These are phyloP conservation scores for Zosterops lateralis DNA, from an alignment of 2,113 vertebrate genomes.

Conservation along the genomic window DNA sequence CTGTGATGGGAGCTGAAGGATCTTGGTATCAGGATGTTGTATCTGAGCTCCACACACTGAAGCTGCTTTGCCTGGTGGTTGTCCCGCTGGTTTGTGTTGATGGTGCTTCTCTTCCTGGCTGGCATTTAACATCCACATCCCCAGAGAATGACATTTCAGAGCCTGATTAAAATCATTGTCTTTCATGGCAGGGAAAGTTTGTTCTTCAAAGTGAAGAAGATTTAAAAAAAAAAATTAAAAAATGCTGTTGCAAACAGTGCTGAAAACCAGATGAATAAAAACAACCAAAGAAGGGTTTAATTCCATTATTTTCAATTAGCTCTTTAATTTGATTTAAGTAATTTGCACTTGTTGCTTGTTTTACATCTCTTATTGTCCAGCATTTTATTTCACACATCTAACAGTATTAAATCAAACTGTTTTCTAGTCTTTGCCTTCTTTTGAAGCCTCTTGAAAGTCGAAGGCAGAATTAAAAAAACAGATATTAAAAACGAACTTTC, in stretches of 20 bases:
- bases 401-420: conserved; percentile 65
- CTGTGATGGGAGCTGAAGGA: background rate
- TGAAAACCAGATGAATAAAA: conserved; percentile 64
- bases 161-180: conserved; percentile 48
- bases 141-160: conserved; percentile 34
- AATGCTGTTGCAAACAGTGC: conserved; percentile 38
- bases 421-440: conserved; percentile 58
- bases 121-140: conserved; percentile 12
- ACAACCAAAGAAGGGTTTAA: conserved; percentile 59
- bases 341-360: conserved; percentile 58
- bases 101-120: background rate
- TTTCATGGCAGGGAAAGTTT: conserved; percentile 50
- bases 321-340: conserved; percentile 58
- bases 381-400: conserved; percentile 62
- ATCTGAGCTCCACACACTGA: background rate
- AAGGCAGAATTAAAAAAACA: conserved; percentile 18
- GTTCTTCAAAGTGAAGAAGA: conserved; percentile 69
- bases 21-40: background rate
- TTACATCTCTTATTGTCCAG: conserved; percentile 59
- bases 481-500: conserved; percentile 61
- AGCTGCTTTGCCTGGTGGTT: accelerated
- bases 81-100: background rate
- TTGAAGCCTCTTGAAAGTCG: conserved; percentile 60
- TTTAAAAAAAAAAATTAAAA: conserved; percentile 55
- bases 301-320: conserved; percentile 66